Evolutionary conservation across 2,113 vertebrate genomes (phyloP).

Genomic region (Prunella fulvescens): DNA sequence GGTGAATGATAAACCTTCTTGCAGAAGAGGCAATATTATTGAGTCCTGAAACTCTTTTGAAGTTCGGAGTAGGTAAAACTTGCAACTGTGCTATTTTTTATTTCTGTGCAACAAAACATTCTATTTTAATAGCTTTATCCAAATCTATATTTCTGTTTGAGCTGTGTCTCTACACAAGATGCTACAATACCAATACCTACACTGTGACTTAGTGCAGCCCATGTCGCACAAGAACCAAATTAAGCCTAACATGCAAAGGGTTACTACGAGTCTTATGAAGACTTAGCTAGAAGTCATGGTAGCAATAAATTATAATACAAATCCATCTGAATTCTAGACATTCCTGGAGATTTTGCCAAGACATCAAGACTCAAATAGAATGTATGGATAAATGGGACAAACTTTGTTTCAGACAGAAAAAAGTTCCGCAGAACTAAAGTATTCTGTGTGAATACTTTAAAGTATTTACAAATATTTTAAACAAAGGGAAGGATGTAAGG

Average conservation of each 20-base stretch:
- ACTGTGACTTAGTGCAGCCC: neutral
- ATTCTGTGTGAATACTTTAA: neutral
- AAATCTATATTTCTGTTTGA: neutral
- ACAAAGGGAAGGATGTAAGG: neutral
- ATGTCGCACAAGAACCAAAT: neutral
- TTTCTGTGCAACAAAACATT: neutral
- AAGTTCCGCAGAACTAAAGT: neutral
- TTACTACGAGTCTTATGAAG: neutral
- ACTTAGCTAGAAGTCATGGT: neutral
- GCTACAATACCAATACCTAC: neutral
- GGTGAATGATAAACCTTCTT: neutral
- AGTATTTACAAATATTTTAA: neutral
- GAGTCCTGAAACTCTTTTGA: neutral
- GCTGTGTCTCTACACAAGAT: neutral
- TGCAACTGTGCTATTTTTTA: neutral
- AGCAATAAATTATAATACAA: neutral
- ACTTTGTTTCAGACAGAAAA: neutral
- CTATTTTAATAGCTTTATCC: neutral
- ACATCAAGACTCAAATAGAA: neutral
- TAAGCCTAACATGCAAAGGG: neutral
- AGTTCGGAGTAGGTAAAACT: neutral
- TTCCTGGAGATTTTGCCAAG: neutral
- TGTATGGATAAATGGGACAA: neutral
- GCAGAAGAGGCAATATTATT: neutral
- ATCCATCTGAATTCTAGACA: neutral